Conservation (phyloP, 2,113 vertebrate species). For the Odontesthes bonariensis region DNA sequence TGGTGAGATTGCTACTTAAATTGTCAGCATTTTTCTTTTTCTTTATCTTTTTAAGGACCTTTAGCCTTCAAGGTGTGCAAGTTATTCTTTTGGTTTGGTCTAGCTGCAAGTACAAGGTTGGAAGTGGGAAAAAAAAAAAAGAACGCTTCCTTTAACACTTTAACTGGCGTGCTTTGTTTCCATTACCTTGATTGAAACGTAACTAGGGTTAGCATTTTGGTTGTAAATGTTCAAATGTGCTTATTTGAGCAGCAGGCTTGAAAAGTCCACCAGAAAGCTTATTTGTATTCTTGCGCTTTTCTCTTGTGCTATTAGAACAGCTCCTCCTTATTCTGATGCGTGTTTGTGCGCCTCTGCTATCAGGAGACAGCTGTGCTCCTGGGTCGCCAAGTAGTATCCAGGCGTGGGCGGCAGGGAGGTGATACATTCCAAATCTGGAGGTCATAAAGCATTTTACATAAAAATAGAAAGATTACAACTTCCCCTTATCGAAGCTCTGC, state of each 20-base stretch:
- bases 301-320: constrained; percentile 4
- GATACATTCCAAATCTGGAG: constrained; percentile 80
- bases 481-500: constrained; percentile 39
- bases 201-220: no score
- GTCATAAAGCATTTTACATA: constrained; percentile 69
- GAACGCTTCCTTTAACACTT: not conserved
- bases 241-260: no score
- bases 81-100: not conserved
- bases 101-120: not conserved
- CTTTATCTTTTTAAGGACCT: not conserved
- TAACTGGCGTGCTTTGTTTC: not conserved
- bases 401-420: constrained; percentile 71
- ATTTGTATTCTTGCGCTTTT: not conserved
- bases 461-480: constrained; percentile 71
- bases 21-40: not conserved
- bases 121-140: no score
- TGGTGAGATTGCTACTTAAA: not conserved
- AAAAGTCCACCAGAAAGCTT: not conserved
- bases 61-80: not conserved
- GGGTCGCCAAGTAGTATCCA: constrained; percentile 51
- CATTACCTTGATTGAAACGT: no score
- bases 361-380: constrained; percentile 61
- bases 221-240: no score
- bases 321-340: not conserved
- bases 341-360: constrained; percentile 42